Conservation (phyloP, 2,888 invertebrate species). For the Chelonus formosanus region DNA sequence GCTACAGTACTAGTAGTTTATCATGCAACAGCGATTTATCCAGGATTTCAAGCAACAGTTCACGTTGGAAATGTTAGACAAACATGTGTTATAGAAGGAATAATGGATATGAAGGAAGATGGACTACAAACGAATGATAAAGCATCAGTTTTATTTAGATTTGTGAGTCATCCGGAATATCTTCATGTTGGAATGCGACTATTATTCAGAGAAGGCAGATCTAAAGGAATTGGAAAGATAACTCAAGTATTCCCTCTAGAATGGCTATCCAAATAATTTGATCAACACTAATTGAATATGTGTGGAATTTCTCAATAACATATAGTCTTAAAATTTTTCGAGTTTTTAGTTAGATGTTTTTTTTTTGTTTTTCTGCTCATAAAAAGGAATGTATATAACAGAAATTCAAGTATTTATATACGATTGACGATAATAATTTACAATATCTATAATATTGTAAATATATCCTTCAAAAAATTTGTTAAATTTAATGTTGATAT, state of each 20-base stretch:
- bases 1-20: constrained; percentile 90
- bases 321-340: no score
- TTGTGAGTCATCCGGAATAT: constrained; percentile 89
- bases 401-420: no score
- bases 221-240: constrained; percentile 87
- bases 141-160: constrained; percentile 87
- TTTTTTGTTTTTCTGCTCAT: no score
- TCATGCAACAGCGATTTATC: constrained; percentile 83
- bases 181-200: constrained; percentile 81
- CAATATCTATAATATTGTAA: background rate
- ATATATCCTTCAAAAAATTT: constrained; percentile 3
- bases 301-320: background rate
- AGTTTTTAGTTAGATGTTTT: no score
- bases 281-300: background rate
- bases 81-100: constrained; percentile 88
- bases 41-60: constrained; percentile 90
- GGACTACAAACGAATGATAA: constrained; percentile 83
- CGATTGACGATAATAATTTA: background rate
- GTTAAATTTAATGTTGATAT: constrained; percentile 5
- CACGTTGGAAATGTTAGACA: constrained; percentile 96
- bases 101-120: constrained; percentile 72
- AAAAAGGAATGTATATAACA: no score
- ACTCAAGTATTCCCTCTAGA: constrained; percentile 75
- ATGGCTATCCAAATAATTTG: constrained; percentile 5
- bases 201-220: constrained; percentile 83